Evolutionary conservation across 37 sponge, comb jelly and placozoan genomes (phyloP).

Genomic region (Eunapius fragilis): DNA sequence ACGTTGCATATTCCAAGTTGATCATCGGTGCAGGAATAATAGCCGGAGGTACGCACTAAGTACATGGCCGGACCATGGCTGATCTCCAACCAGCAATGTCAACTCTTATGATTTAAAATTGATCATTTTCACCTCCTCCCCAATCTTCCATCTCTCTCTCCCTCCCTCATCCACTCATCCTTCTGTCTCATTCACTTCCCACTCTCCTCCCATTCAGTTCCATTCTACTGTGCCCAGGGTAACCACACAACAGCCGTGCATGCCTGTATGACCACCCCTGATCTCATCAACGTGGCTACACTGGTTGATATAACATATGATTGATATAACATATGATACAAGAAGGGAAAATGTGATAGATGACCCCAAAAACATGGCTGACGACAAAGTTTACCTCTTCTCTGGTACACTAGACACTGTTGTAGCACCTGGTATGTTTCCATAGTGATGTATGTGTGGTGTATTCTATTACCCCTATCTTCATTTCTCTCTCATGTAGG

Average conservation of each 20-base stretch:
- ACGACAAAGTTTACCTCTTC: slow-evolving; percentile 59
- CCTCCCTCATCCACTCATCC: not conserved
- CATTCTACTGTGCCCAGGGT: slow-evolving; percentile 78
- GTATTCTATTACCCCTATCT: not conserved
- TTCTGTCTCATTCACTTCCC: not conserved
- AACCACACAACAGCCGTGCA: slow-evolving; percentile 39
- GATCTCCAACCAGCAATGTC: no score
- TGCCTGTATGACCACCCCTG: slow-evolving; percentile 52
- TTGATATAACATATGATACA: slow-evolving; percentile 67
- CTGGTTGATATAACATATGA: slow-evolving; percentile 60
- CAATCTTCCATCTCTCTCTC: no score
- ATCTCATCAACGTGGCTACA: slow-evolving; percentile 49
- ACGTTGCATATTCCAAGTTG: slow-evolving; percentile 72
- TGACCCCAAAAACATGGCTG: slow-evolving; percentile 29
- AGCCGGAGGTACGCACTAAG: slow-evolving; percentile 68
- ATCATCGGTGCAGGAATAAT: slow-evolving; percentile 75
- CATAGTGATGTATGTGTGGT: not conserved
- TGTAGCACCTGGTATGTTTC: slow-evolving; percentile 56
- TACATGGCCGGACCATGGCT: no score
- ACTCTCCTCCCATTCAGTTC: slow-evolving; percentile 26
- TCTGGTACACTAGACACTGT: slow-evolving; percentile 78
- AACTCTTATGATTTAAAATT: no score
- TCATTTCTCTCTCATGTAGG: slow-evolving; percentile 21
- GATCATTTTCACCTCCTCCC: not conserved
- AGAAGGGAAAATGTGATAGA: slow-evolving; percentile 49